Evolutionary conservation across 2,888 invertebrate species (phyloP), one percentile per base, ranked within the genome.

Genomic region (Suillia variegata): DNA sequence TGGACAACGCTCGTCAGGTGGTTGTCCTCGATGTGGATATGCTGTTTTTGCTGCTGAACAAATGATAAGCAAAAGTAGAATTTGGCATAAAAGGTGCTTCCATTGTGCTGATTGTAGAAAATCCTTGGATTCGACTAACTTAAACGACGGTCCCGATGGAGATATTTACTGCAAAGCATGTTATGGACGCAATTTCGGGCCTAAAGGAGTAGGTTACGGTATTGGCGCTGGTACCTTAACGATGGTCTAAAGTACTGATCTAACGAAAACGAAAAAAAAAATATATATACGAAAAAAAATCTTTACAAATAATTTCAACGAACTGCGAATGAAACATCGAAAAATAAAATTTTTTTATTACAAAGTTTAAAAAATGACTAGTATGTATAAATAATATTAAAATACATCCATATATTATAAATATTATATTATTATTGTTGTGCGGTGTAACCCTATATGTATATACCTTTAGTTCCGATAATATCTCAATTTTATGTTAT

Each of bases 11-110:
- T 90, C 92, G 49, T 87, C 88, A 24, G 86, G 89, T 68, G 94
- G 93, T 18, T 96, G 96, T 81, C 89, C 89, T 13, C 88, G 94
- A 56, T 96, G 96, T 83, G 92, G 94, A 20, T 95, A 89, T 83
- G 89, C 92, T 54, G 97, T 98, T 2, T 98, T 92, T 82, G 94
- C 94, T 69, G 98, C 98, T 57, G 98, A 98, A 86, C 94, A 96
- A 83, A 95, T 96, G 91, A 88, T 95, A 84, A 96, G 95, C 84
- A 96, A 94, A 85, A 93, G 91, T 82, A 89, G 91, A 78, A 85
- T 92, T 76, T 94, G 93, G 93, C 97, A 98, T 85, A 94, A 90
- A 83, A 85, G 92, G 70, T 97, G 97, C 85, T 97, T 97, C 88
- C 90, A 90, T 83, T 97, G 97, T 83, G 88, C 87, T 54, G 92